Conservation (phyloP, 37 sponge, comb jelly and placozoan species). For the Aplysina aerophoba region DNA sequence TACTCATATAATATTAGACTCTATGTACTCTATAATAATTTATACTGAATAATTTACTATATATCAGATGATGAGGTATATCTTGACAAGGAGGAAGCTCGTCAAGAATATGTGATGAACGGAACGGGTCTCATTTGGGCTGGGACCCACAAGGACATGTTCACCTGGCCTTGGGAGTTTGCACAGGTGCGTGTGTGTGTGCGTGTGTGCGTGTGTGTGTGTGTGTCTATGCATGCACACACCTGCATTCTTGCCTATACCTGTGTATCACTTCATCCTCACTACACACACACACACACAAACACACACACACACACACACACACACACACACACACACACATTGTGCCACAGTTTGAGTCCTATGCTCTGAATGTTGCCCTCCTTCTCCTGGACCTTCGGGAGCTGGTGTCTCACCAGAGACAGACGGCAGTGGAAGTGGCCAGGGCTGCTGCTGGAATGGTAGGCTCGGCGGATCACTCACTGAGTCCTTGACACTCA, state of each 20-base stretch:
- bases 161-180: slow-evolving; percentile 77
- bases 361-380: slow-evolving; percentile 17
- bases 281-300: not conserved
- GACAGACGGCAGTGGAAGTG: not conserved
- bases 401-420: not conserved
- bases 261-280: not conserved
- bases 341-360: slow-evolving; percentile 54
- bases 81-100: slow-evolving; percentile 51
- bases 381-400: not conserved
- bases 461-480: not conserved
- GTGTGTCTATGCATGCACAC: not conserved
- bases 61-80: slow-evolving; percentile 62
- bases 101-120: slow-evolving; percentile 73
- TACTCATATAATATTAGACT: too few species aligned
- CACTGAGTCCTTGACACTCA: too few species aligned
- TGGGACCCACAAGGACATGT: slow-evolving; percentile 53
- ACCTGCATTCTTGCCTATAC: not conserved
- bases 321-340: not conserved
- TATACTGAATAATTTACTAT: slow-evolving; percentile 6
- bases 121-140: slow-evolving; percentile 78
- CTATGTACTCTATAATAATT: too few species aligned
- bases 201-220: slow-evolving; percentile 24
- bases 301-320: not conserved
- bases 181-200: slow-evolving; percentile 17
- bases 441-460: slow-evolving; percentile 13